phyloP scores from a whole-genome alignment of 2,888 invertebrate species.

The Gerosis bhagava region DNA sequence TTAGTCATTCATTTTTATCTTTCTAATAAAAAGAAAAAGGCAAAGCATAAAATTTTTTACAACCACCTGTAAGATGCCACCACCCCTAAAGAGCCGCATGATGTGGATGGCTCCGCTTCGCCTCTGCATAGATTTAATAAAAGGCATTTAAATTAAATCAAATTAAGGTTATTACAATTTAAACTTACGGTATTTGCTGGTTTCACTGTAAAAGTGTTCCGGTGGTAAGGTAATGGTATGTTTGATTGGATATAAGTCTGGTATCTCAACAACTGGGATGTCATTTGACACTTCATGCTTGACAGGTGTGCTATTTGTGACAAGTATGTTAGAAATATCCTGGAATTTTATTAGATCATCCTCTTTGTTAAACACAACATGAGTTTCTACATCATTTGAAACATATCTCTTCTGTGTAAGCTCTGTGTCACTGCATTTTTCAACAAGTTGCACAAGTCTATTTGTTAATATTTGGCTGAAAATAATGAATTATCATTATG shows the following conservation, averaged over 20 bases:
- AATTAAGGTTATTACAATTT: neutral
- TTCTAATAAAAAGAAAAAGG: no score
- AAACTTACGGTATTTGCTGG: conserved; percentile 88
- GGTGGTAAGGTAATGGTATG: conserved; percentile 85
- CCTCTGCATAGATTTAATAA: no score
- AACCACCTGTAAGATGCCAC: no score
- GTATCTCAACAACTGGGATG: conserved; percentile 80
- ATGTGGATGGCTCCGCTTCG: no score
- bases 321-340: conserved; percentile 84
- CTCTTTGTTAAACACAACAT: conserved; percentile 82
- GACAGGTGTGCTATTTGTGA: conserved; percentile 85
- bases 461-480: conserved; percentile 85
- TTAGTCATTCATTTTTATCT: no score
- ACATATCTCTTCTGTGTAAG: conserved; percentile 80
- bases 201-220: conserved; percentile 84
- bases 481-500: no score
- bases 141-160: conserved; percentile 9
- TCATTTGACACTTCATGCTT: conserved; percentile 74
- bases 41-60: no score
- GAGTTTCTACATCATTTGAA: conserved; percentile 81
- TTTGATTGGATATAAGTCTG: conserved; percentile 89
- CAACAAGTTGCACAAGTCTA: conserved; percentile 86
- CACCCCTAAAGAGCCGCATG: no score
- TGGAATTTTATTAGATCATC: conserved; percentile 84
- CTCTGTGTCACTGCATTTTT: conserved; percentile 81